These are phyloP conservation scores for Saguinus midas DNA, from an alignment of 2,113 vertebrate species.

Conservation along the genomic window DNA sequence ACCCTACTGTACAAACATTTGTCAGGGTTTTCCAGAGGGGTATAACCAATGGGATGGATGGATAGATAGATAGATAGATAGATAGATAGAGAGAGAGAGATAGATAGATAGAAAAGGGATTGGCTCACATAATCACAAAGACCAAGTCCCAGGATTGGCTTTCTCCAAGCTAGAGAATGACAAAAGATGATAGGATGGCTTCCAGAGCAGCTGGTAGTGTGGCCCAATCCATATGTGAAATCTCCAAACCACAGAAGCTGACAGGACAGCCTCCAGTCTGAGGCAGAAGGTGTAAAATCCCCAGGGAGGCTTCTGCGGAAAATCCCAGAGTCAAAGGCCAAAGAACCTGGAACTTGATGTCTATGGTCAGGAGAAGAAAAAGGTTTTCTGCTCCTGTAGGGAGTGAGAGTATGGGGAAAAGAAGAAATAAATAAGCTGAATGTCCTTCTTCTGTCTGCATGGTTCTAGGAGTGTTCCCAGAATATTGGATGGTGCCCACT, in stretches of 20 bases:
- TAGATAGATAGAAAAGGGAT: not conserved
- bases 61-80: accelerated
- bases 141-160: not conserved
- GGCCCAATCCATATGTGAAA: not conserved
- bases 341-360: not conserved
- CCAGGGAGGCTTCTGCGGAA: not conserved
- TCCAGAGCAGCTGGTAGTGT: not conserved
- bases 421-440: not conserved
- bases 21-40: not conserved
- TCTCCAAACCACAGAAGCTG: not conserved
- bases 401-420: not conserved
- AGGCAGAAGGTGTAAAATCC: not conserved
- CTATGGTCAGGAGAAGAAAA: not conserved
- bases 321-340: not conserved
- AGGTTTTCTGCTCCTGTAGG: not conserved
- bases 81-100: too few relatives aligned
- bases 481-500: not conserved
- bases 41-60: not conserved
- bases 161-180: not conserved
- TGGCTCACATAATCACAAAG: not conserved
- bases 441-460: not conserved
- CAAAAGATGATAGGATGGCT: not conserved
- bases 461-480: not conserved
- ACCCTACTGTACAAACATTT: not conserved
- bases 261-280: not conserved